Base-by-base conservation (phyloP, 2,888 invertebrate genomes). In the Epirrita christyi region DNA sequence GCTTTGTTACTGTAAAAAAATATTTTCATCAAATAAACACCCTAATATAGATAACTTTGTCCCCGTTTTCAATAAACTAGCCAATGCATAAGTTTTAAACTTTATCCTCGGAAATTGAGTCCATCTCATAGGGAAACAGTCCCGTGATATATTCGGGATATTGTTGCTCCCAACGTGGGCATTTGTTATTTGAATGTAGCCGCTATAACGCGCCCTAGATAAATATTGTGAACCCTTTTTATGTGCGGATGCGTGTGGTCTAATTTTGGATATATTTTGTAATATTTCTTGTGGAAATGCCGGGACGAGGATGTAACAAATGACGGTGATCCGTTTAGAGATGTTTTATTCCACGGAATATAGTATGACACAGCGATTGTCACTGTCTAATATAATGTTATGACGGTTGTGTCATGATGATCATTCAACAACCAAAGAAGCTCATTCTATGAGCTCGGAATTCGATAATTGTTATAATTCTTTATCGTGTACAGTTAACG, bases 181-280 rank as follows among this genome's bases (percentile, higher is more conserved):
- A 84, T 83, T 82, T 84, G 78, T 84, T 83, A 83, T 80, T 78
- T 73, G 74, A 78, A 82, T 80, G 75, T 74, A 74, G 68, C 76
- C 73, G 75, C 78, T 81, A 78, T 82, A 83, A 81, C 78, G 73
- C 74, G 73, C 72, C 78, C 80, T 78, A 78, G 73, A 84, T 84
- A 81, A 80, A 83, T 82, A 81, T 79, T 74, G 76, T 75, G 73
- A 76, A 78, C 79, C 80, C 79, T 80, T 81, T 82, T 45, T 78
- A 75, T 76, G 72, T 75, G 59, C 64, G 59, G 68, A 72, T 72
- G 66, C 66, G 72, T 66, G 70, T 70, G 68, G 71, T 73, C 75
- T 73, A 75, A 77, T 79, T 81, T 79, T 68, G 69, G 51, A 66
- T 63, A 70, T 73, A 70, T 73, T 72, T 71, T 68, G 68, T 70